Evolutionary conservation across 2,888 invertebrate genomes (phyloP), one percentile per base, ranked within the genome.

Genomic region (Noctua janthe): DNA sequence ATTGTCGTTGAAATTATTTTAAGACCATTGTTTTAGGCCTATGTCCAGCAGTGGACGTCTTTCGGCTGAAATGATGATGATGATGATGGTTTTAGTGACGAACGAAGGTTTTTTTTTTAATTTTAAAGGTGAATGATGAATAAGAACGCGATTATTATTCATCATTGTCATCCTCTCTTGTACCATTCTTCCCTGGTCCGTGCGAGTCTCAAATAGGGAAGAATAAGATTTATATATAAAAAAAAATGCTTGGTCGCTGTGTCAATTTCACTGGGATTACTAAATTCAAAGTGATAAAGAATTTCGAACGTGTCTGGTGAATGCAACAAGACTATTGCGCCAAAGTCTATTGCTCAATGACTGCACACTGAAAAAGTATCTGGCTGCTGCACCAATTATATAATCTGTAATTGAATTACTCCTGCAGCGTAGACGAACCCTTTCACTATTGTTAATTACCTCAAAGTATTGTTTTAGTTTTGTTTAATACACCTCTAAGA

Each of bases 321-420:
- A 29, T 69, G 49, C 69, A 67, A n/a, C 73, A 7, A 56, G 0
- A 35, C 35, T 13, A 49, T 13, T 17, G n/a, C n/a, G 13, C n/a
- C 23, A 29, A 15, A 47, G 47, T 8, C 8, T 39, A 2, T 74
- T 43, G 10, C 20, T 35, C 29, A 78, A 71, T 54, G 3, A 43
- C 13, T 79, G 70, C 35, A 35, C 4, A n/a, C 43, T 43, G 43
- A 43, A 43, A 64, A 54, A 71, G 43, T 79, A n/a, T n/a, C 35
- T 47, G 7, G 20, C 20, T 62, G 23, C 2, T 35, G 47, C 51
- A 35, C 47, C 7, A n/a, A 4, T 35, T 39, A 13, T 8, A 39
- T n/a, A n/a, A 51, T 7, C 23, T 23, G 20, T 23, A 72, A 17
- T 17, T 71, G 17, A 11, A 51, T 39, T 7, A n/a, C 20, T 13